phyloP scores from a whole-genome alignment of 64 coral and sea anemone genomes.

The Montipora sp. region DNA sequence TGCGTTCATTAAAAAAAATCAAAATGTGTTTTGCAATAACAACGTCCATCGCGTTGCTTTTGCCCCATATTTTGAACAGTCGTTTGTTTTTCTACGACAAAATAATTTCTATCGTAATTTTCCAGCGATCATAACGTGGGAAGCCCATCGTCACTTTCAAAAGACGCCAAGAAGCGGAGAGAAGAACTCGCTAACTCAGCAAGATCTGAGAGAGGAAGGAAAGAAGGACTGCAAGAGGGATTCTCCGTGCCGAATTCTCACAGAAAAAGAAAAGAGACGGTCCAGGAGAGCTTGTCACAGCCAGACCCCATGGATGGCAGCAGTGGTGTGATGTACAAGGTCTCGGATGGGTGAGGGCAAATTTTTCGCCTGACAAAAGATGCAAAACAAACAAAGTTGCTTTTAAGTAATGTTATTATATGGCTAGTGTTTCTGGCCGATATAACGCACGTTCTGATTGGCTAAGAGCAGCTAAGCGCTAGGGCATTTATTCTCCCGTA shows the following conservation, averaged over 20 bases:
- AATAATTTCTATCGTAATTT: not conserved
- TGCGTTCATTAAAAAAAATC: no score
- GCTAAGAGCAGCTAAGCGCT: no score
- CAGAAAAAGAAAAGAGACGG: conserved; percentile 82
- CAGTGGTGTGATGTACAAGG: conserved; percentile 48
- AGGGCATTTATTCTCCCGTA: no score
- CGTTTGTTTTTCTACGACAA: no score
- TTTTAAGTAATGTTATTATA: no score
- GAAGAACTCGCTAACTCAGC: conserved; percentile 54
- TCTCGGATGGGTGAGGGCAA: conserved; percentile 37
- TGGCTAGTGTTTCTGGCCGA: no score
- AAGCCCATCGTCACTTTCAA: conserved; percentile 23
- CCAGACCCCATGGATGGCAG: conserved; percentile 66
- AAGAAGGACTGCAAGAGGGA: conserved; percentile 92
- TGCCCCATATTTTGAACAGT: no score
- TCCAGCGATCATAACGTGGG: conserved; percentile 35
- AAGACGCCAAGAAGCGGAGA: conserved; percentile 59
- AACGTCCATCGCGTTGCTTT: no score
- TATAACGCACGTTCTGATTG: no score
- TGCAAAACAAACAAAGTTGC: no score
- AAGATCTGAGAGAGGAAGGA: conserved; percentile 66
- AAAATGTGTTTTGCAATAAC: no score
- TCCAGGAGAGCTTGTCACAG: conserved; percentile 58
- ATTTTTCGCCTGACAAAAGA: not conserved
- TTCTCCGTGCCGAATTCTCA: conserved; percentile 75